phyloP scores from a whole-genome alignment of 92 coral and sea anemone species.

The Zoanthus sansibaricus region DNA sequence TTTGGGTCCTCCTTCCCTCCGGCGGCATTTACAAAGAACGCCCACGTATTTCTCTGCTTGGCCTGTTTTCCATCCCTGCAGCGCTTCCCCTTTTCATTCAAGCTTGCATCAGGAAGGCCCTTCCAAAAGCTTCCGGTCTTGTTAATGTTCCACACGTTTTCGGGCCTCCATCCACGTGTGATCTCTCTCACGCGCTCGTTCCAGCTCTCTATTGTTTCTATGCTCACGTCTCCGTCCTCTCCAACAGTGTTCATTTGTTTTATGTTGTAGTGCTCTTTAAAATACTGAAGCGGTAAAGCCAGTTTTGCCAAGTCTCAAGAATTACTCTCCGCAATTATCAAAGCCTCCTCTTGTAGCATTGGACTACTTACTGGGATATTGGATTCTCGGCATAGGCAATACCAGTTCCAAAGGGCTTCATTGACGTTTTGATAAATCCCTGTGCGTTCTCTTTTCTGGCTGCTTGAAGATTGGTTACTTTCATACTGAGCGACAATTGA shows the following conservation, averaged over 20 bases:
- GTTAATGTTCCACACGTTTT: conserved; percentile 72
- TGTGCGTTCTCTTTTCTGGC: conserved; percentile 32
- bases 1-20: conserved; percentile 70
- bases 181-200: conserved; percentile 43
- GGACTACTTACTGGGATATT: conserved; percentile 5
- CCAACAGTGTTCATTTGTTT: conserved; percentile 5
- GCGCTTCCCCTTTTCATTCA: conserved; percentile 47
- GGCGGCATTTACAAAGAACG: conserved; percentile 78
- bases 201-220: conserved; percentile 32
- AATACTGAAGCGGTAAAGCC: conserved; percentile 29
- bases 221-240: conserved; percentile 34
- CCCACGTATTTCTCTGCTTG: conserved; percentile 70
- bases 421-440: conserved; percentile 14
- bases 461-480: conserved; percentile 13
- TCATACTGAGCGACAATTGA: conserved; percentile 11
- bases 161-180: conserved; percentile 68
- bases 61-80: conserved; percentile 52
- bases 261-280: neutral
- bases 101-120: conserved; percentile 65
- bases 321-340: neutral
- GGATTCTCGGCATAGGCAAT: too few species aligned
- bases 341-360: conserved; percentile 9
- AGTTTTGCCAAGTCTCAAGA: conserved; percentile 9
- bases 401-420: conserved; percentile 9
- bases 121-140: conserved; percentile 68